Base-by-base conservation (phyloP, 2,113 vertebrate species). In the Ursus arctos region DNA sequence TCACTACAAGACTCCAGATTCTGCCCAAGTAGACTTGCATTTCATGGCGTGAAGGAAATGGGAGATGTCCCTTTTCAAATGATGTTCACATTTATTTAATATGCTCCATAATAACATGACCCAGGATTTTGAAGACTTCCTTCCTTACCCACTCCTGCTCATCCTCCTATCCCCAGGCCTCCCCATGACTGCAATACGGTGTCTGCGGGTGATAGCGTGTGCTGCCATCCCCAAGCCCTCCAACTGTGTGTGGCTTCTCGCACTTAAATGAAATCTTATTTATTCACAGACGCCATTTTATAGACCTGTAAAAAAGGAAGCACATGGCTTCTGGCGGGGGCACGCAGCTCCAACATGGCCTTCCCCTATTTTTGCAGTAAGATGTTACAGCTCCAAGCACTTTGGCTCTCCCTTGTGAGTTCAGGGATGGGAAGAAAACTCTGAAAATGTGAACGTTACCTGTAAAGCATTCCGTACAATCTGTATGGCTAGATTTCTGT, bases 271-370 rank as follows among this genome's bases (percentile, higher is more conserved):
- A 77, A 95, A 80, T 86, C 88, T 81, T 88, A 40, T 76, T 94
- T 95, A 88, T 72, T 91, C 82, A 93, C 94, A 95, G 85, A 77
- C 86, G 94, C 79, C 67, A 72, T 95, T 97, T 96, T 95, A 96
- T 88, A 93, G 94, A 97, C 84, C 89, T 91, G 28, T 92, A 57
- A 96, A 96, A 92, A 87, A 22, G 26, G 71, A 49, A 93, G 92
- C 85, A 77, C 63, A 59, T 96, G 94, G 82, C 71, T 61, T 97
- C 85, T 47, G n/a, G n/a, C n/a, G 33, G 74, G 59, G 63, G 3
- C 21, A 0, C 16, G 16, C 31, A 47, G 15, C 49, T 89, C 81
- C 49, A 47, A 11, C 28, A 3, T 80, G 76, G 69, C 65, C 85
- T 90, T 86, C 83, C 57, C 19, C 43, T 31, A 12, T 69, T 92